phyloP scores from a whole-genome alignment of 2,888 invertebrate genomes.

The Craniophora ligustri region DNA sequence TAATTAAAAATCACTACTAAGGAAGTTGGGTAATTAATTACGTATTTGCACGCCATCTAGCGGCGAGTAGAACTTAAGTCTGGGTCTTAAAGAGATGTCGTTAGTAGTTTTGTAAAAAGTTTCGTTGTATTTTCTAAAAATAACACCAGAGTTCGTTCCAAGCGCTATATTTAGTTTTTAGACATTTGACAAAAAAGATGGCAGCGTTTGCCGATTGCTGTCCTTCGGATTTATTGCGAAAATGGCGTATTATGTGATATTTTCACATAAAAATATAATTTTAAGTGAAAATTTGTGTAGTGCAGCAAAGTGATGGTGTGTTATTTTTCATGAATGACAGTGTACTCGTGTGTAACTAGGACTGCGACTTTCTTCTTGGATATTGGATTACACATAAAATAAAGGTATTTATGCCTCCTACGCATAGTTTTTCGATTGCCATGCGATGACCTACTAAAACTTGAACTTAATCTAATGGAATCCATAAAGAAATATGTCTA shows the following conservation, averaged over 20 bases:
- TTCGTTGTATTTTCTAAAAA: slow-evolving; percentile 84
- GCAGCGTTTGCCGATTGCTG: slow-evolving; percentile 87
- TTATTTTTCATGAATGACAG: slow-evolving; percentile 83
- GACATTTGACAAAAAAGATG: slow-evolving; percentile 89
- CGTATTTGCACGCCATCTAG: slow-evolving; percentile 65
- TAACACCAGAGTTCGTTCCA: slow-evolving; percentile 88
- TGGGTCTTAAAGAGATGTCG: slow-evolving; percentile 68
- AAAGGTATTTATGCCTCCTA: slow-evolving; percentile 86
- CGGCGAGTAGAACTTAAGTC: neutral
- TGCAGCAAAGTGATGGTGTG: slow-evolving; percentile 86
- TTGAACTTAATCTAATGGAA: slow-evolving; percentile 36
- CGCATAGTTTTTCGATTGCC: slow-evolving; percentile 67
- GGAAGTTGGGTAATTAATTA: no score
- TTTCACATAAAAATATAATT: slow-evolving; percentile 83
- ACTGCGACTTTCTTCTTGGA: slow-evolving; percentile 84
- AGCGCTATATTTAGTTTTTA: slow-evolving; percentile 88
- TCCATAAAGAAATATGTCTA: slow-evolving; percentile 37
- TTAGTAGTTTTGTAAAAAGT: slow-evolving; percentile 57
- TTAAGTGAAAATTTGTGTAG: slow-evolving; percentile 86
- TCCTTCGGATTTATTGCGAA: slow-evolving; percentile 85
- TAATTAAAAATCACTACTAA: no score
- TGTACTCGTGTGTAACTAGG: slow-evolving; percentile 84
- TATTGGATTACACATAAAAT: slow-evolving; percentile 88
- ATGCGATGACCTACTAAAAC: slow-evolving; percentile 46
- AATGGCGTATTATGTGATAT: slow-evolving; percentile 88